Conservation (phyloP, 1,140 invertebrate genomes). For the Cotesia typhae region DNA sequence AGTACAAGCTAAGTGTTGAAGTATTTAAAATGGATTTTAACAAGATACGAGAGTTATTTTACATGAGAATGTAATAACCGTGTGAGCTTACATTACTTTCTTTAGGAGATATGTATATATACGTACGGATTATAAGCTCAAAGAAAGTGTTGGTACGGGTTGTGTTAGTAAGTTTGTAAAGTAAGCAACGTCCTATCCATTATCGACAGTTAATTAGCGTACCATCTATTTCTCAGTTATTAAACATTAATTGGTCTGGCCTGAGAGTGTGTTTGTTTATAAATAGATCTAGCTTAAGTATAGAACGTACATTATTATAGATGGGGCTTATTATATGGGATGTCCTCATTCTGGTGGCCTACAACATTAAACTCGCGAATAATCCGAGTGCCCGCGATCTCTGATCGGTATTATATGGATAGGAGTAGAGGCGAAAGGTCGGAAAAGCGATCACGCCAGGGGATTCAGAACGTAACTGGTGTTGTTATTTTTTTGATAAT, state of each 20-base stretch:
- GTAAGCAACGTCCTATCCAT: conserved; percentile 29
- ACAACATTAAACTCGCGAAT: conserved; percentile 26
- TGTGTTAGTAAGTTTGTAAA: neutral
- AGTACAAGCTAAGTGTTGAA: neutral
- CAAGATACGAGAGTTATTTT: conserved; percentile 16
- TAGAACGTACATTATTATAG: neutral
- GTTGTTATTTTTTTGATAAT: neutral
- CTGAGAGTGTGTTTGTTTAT: neutral
- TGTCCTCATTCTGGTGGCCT: conserved; percentile 40
- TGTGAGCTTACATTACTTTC: conserved; percentile 6
- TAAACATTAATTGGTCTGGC: conserved; percentile 42
- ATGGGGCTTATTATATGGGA: conserved; percentile 6
- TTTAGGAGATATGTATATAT: too few relatives aligned
- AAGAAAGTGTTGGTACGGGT: neutral
- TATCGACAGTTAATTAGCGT: conserved; percentile 42
- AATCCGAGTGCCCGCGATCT: neutral
- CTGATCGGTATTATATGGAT: conserved; percentile 21
- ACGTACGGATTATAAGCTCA: neutral
- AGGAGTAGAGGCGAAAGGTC: conserved; percentile 29
- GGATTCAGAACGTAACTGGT: conserved; percentile 9
- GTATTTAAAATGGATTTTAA: neutral
- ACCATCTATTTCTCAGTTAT: conserved; percentile 41
- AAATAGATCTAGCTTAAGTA: too few relatives aligned
- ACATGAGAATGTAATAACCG: conserved; percentile 9
- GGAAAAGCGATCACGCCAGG: conserved; percentile 19